phyloP scores from a whole-genome alignment of 2,888 invertebrate genomes.

The Epirrhoe alternata region DNA sequence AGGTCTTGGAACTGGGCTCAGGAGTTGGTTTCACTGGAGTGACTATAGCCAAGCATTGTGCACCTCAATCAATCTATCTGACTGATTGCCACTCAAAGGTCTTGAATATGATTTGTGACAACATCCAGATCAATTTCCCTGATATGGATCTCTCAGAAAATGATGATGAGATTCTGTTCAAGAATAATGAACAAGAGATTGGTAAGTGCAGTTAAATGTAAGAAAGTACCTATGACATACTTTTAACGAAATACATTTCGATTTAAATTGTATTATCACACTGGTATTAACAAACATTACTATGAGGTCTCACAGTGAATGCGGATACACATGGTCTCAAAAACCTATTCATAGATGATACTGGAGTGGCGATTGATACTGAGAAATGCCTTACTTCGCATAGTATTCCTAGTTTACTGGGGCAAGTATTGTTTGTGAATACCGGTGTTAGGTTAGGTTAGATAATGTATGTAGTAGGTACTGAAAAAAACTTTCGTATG shows the following conservation, averaged over 20 bases:
- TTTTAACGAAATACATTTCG: too few species aligned
- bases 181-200: constrained; percentile 45
- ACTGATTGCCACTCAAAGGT: constrained; percentile 90
- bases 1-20: constrained; percentile 90
- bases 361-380: too few species aligned
- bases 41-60: constrained; percentile 82
- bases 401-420: too few species aligned
- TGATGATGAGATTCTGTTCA: constrained; percentile 44
- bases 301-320: too few species aligned
- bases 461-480: background rate
- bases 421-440: too few species aligned
- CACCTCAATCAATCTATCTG: constrained; percentile 83
- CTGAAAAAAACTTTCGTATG: background rate
- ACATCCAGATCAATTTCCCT: constrained; percentile 86
- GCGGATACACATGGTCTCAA: too few species aligned
- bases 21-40: constrained; percentile 91
- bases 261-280: too few species aligned
- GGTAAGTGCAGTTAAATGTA: constrained; percentile 43
- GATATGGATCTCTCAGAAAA: constrained; percentile 23
- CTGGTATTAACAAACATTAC: too few species aligned
- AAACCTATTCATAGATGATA: too few species aligned
- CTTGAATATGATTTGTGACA: constrained; percentile 85
- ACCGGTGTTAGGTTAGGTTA: too few species aligned
- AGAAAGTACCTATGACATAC: too few species aligned
- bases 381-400: too few species aligned